Conservation (phyloP, 2,888 invertebrate species). For the Pachymerium ferrugineum region DNA sequence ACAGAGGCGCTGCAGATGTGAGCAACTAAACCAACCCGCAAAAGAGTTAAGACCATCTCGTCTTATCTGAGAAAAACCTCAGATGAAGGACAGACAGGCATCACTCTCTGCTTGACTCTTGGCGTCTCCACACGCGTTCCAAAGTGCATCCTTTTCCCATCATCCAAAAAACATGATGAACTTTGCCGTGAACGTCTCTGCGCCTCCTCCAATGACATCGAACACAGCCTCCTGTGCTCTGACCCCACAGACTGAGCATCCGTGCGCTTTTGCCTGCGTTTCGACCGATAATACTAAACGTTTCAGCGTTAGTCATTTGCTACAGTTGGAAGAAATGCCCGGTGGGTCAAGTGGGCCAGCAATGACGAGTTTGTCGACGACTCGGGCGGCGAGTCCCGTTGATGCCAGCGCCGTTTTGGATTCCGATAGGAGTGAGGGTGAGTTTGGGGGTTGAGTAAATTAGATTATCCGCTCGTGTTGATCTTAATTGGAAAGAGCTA, state of each 20-base stretch:
- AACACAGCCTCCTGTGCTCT: background rate
- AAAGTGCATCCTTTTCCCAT: background rate
- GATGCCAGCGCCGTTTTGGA: background rate
- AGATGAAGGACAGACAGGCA: background rate
- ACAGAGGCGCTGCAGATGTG: background rate
- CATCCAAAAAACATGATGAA: background rate
- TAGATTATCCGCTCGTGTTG: slow-evolving; percentile 17
- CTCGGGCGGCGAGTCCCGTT: background rate
- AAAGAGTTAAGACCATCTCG: background rate
- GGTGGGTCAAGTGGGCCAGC: background rate
- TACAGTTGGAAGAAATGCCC: slow-evolving; percentile 34
- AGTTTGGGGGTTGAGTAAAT: too few relatives aligned
- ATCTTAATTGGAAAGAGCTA: background rate
- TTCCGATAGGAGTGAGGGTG: background rate
- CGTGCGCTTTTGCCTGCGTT: background rate
- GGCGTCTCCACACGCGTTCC: background rate
- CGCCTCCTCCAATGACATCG: background rate
- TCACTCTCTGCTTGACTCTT: background rate
- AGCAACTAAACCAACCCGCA: background rate
- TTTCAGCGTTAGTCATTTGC: slow-evolving; percentile 34
- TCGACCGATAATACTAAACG: slow-evolving; percentile 30
- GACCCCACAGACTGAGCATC: background rate
- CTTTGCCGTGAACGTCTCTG: background rate
- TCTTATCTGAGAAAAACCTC: background rate
- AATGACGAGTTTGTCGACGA: background rate